These are phyloP conservation scores for Amblyopsis hoosieri DNA, from an alignment of 2,797 vertebrate genomes.

Conservation along the genomic window DNA sequence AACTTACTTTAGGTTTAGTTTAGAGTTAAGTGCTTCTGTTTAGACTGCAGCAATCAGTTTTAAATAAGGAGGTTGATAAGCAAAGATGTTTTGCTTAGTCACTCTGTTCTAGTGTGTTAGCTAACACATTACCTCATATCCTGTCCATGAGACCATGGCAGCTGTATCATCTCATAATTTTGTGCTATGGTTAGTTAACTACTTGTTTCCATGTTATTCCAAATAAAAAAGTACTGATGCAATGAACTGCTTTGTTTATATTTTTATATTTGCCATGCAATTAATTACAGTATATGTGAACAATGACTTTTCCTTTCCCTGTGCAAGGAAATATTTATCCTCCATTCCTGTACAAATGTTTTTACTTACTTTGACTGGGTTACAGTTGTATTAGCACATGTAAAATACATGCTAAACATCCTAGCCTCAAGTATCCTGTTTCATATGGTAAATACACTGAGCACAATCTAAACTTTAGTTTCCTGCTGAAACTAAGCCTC, in stretches of 20 bases:
- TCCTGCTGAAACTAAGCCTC: background rate
- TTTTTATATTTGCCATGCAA: background rate
- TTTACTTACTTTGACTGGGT: background rate
- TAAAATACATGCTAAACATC: background rate
- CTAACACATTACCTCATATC: constrained; percentile 43
- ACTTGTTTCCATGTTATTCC: constrained; percentile 41
- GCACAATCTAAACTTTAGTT: background rate
- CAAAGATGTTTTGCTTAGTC: constrained; percentile 44
- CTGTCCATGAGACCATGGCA: constrained; percentile 51
- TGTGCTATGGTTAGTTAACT: constrained; percentile 21
- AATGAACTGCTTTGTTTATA: background rate
- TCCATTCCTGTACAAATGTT: background rate
- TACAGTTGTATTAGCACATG: background rate
- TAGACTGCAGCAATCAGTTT: no score
- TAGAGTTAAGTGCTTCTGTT: no score
- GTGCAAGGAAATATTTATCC: background rate
- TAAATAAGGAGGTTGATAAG: no score
- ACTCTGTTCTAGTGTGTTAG: constrained; percentile 36
- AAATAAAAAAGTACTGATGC: no score
- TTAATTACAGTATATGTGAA: background rate
- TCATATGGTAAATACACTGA: background rate
- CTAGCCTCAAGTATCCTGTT: background rate
- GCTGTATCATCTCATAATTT: constrained; percentile 27
- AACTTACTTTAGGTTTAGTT: no score
- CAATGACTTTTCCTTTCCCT: no score